Evolutionary conservation across 2,888 invertebrate genomes (phyloP), one percentile per base, ranked within the genome.

Genomic region (Leptarthrus brevirostris): DNA sequence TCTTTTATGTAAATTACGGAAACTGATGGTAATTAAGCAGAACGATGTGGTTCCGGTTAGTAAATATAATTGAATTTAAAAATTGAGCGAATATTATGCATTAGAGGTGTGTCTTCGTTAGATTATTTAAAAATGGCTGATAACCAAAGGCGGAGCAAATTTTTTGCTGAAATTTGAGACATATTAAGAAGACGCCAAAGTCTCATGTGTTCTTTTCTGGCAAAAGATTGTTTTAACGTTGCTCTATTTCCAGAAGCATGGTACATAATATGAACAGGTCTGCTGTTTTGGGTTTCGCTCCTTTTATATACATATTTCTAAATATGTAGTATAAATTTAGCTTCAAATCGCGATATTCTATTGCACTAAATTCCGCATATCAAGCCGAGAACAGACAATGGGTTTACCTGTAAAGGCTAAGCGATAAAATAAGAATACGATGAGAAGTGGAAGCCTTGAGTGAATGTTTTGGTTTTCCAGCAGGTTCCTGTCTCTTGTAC

Each of bases 401-500:
- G 69, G 12, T 34, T 69, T 52, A 44, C 69, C 52, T 18, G 22
- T 20, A 69, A 52, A 34, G 52, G 69, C 30, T 69, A 69, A 69
- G 40, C 69, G 69, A 69, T 69, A 34, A 69, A 69, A 69, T 69
- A 69, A 69, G 69, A 69, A 69, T 49, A 34, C 52, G 18, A 69
- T 34, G 52, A 69, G 22, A 26, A 16, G 47, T 20, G 24, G 69
- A 49, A 69, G 52, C 34, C 69, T 69, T 69, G 69, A 69, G 52
- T 71, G 71, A 71, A 71, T 40, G 53, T 71, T 53, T 69, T 71
- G 54, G 53, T 54, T 71, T 36, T 71, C 54, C 47, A 72, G 56
- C 72, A 72, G 72, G 72, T 72, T 56, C 72, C 58, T 72, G 72
- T 72, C 61, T 58, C 72, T 49, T 72, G 47, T 49, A 76, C 75